Evolutionary conservation across 2,113 vertebrate species (phyloP).

Genomic region (Charina bottae): DNA sequence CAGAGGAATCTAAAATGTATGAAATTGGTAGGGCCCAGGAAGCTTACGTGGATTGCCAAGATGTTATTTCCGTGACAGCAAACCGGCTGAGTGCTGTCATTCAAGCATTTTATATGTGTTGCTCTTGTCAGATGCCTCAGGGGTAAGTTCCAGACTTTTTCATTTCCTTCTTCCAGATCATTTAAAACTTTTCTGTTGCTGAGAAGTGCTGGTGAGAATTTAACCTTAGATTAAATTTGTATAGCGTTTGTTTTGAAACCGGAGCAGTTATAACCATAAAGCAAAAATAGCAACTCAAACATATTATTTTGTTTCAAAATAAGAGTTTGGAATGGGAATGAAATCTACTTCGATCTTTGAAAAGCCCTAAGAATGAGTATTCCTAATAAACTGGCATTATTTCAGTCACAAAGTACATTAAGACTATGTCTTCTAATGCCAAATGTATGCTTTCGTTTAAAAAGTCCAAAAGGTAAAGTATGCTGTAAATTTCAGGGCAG

Average conservation of each 20-base stretch:
- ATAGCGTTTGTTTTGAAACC: slow-evolving; percentile 14
- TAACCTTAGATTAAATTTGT: not conserved
- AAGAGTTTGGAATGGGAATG: not conserved
- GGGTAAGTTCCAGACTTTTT: slow-evolving; percentile 78
- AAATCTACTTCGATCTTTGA: not conserved
- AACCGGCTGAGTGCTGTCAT: slow-evolving; percentile 96
- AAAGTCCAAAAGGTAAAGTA: not conserved
- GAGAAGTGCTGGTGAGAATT: not conserved
- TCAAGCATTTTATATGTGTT: slow-evolving; percentile 98
- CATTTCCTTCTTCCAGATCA: slow-evolving; percentile 3
- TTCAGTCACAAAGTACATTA: not conserved
- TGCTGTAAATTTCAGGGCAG: not conserved
- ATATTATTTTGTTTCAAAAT: not conserved
- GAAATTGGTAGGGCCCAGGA: slow-evolving; percentile 79
- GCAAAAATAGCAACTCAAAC: not conserved
- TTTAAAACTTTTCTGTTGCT: not conserved
- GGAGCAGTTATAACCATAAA: not conserved
- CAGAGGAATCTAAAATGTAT: slow-evolving; percentile 62
- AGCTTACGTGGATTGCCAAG: slow-evolving; percentile 85
- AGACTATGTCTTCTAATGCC: not conserved
- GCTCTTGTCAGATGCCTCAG: slow-evolving; percentile 97
- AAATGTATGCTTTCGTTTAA: not conserved
- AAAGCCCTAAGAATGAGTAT: not conserved
- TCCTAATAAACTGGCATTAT: not conserved
- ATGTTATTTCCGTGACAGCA: slow-evolving; percentile 97